Percentiles rank a stretch among this genome's conserved stretches.
phyloP scores from a whole-genome alignment of 2,888 invertebrate genomes.

The Parnassius glacialis region DNA sequence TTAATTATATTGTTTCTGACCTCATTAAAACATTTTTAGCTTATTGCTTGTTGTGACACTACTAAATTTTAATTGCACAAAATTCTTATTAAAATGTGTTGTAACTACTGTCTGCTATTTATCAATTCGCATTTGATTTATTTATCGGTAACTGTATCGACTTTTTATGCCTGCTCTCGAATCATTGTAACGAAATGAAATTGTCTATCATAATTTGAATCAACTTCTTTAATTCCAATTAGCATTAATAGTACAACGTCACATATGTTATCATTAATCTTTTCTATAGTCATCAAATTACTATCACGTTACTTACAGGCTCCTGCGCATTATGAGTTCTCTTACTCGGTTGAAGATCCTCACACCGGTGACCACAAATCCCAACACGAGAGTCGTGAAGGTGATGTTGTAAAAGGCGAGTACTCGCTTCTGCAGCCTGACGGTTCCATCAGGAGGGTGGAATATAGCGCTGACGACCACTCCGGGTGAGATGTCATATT shows the following conservation, averaged over 20 bases:
- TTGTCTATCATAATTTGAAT: too few relatives aligned
- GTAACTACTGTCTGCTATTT: constrained; percentile 57
- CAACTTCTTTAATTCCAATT: too few relatives aligned
- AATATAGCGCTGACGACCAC: constrained; percentile 79
- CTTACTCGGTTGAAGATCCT: constrained; percentile 80
- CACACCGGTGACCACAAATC: constrained; percentile 81
- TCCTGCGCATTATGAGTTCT: constrained; percentile 80
- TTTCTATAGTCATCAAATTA: background rate
- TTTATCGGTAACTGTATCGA: constrained; percentile 29
- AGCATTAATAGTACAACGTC: too few relatives aligned
- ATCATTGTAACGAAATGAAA: too few relatives aligned
- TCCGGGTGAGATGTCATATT: constrained; percentile 61
- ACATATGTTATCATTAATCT: too few relatives aligned
- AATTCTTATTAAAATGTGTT: constrained; percentile 57
- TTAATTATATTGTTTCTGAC: background rate
- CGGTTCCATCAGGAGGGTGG: constrained; percentile 77
- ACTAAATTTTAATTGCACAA: constrained; percentile 73
- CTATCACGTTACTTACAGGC: constrained; percentile 48
- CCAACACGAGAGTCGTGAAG: constrained; percentile 70
- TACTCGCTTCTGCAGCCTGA: constrained; percentile 80
- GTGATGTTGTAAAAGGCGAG: constrained; percentile 75
- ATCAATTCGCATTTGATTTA: constrained; percentile 57
- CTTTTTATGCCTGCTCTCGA: too few relatives aligned
- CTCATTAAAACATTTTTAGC: background rate
- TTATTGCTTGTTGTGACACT: constrained; percentile 59